Evolutionary conservation across 2,113 vertebrate genomes (phyloP).

Genomic region (Triplophysa tibetana): DNA sequence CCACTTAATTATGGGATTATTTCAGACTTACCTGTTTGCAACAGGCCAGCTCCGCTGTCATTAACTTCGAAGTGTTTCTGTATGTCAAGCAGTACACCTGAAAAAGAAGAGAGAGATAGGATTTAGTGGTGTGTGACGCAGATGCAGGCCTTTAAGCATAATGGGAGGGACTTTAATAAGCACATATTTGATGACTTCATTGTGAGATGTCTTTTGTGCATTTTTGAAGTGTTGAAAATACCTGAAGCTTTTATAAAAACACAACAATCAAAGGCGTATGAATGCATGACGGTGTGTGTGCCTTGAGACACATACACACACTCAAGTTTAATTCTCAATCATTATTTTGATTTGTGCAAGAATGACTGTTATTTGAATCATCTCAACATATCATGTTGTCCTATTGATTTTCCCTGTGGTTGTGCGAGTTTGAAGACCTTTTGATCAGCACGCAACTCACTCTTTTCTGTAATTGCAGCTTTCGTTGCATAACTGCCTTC

Average conservation of each 20-base stretch:
- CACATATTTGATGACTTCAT: not conserved
- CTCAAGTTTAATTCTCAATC: not conserved
- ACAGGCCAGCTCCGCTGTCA: slow-evolving; percentile 85
- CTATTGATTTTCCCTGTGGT: not conserved
- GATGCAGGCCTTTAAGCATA: not conserved
- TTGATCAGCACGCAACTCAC: not conserved
- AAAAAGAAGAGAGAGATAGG: slow-evolving; percentile 37
- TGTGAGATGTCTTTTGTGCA: not conserved
- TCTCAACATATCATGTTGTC: not conserved
- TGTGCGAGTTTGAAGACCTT: not conserved
- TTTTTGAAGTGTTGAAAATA: not conserved
- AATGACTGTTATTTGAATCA: not conserved
- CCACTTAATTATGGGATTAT: slow-evolving; percentile 56
- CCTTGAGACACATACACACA: not conserved
- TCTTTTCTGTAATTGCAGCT: slow-evolving; percentile 21
- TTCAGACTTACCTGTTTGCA: slow-evolving; percentile 87
- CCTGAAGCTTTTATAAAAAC: not conserved
- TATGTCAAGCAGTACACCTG: slow-evolving; percentile 89
- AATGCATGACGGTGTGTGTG: not conserved
- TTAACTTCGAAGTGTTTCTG: slow-evolving; percentile 84
- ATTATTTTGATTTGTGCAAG: not conserved
- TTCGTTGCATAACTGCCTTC: slow-evolving; percentile 14
- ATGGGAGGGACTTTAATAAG: not conserved
- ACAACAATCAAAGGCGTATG: slow-evolving; percentile 8
- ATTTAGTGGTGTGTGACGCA: not conserved